A percentile compares a stretch with the other conserved stretches of the same genome.
Evolutionary conservation across 2,113 vertebrate genomes (phyloP).

Genomic region (Cnemophilus loriae): DNA sequence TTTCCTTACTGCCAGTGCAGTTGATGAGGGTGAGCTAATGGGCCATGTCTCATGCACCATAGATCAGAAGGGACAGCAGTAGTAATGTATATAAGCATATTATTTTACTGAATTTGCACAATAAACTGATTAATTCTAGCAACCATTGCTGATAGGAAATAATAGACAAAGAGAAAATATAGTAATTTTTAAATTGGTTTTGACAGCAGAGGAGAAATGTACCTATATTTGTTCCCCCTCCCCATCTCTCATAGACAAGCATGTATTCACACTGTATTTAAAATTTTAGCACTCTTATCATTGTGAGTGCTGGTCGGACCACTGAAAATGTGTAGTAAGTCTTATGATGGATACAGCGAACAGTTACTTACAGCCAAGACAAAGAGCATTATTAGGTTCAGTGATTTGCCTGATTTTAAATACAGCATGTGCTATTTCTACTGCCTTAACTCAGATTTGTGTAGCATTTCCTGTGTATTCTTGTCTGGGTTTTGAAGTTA

Average conservation of each 20-base stretch:
- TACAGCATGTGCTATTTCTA: background rate
- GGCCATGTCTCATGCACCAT: slow-evolving; percentile 50
- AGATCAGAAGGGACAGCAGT: slow-evolving; percentile 55
- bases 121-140: background rate
- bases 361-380: background rate
- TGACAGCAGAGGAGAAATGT: background rate
- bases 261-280: background rate
- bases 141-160: background rate
- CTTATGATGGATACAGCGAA: background rate
- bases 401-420: background rate
- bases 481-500: background rate
- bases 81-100: background rate
- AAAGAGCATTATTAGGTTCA: background rate
- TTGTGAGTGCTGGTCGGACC: background rate
- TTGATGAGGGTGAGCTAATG: slow-evolving; percentile 49
- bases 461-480: background rate
- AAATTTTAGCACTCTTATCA: background rate
- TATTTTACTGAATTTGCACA: background rate
- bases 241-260: background rate
- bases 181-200: background rate
- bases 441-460: background rate
- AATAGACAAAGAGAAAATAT: background rate
- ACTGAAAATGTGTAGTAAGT: background rate
- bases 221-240: background rate
- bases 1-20: slow-evolving; percentile 56